Percentiles rank a stretch among this genome's conserved stretches.
phyloP scores from a whole-genome alignment of 1,140 invertebrate genomes.

The Rhizoglyphus robini region DNA sequence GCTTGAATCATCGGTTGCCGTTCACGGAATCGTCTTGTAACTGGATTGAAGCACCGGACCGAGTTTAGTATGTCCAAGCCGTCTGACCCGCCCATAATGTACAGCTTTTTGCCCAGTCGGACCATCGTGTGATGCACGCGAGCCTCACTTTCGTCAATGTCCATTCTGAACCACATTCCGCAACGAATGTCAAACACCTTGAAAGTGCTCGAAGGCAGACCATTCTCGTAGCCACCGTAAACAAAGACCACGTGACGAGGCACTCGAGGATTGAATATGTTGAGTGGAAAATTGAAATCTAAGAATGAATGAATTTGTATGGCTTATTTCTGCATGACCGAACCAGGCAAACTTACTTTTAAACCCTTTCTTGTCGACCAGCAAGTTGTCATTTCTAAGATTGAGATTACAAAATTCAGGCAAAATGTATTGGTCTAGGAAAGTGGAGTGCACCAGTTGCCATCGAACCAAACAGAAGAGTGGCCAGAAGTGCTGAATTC shows the following conservation, averaged over 20 bases:
- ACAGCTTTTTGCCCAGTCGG: constrained; percentile 47
- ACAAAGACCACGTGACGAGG: constrained; percentile 55
- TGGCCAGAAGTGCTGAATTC: neutral
- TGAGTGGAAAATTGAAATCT: neutral
- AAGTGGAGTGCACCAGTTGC: neutral
- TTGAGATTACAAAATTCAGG: neutral
- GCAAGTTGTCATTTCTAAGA: neutral
- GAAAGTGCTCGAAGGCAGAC: constrained; percentile 52
- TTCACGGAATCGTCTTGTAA: constrained; percentile 20
- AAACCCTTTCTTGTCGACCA: neutral
- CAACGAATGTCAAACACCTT: constrained; percentile 63
- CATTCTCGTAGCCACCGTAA: constrained; percentile 59
- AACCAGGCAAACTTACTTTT: too few relatives aligned
- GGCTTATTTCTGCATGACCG: too few relatives aligned
- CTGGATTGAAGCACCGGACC: constrained; percentile 49
- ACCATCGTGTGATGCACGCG: constrained; percentile 48
- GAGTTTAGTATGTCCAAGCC: constrained; percentile 55
- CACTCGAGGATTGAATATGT: constrained; percentile 42
- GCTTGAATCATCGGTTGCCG: neutral
- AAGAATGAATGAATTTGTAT: too few relatives aligned
- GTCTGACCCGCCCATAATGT: constrained; percentile 60
- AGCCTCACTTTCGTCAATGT: constrained; percentile 41
- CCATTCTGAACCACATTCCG: constrained; percentile 45
- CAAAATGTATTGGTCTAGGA: neutral
- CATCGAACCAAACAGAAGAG: neutral